Conservation (phyloP, 2,113 vertebrate genomes). For the Ailuropoda melanoleuca region DNA sequence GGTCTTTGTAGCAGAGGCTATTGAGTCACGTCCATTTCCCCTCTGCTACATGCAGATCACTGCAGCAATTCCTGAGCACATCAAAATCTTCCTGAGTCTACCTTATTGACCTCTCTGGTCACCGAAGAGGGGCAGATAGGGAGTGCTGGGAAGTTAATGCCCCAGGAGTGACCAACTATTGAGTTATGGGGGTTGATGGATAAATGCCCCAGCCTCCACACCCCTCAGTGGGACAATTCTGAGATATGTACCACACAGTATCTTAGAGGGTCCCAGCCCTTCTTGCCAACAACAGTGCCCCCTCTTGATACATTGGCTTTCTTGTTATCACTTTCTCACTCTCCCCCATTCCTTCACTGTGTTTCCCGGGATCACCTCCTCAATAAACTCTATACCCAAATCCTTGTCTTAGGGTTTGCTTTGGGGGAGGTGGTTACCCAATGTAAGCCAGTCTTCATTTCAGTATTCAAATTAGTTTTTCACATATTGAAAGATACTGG, state of each 20-base stretch:
- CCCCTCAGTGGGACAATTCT: neutral
- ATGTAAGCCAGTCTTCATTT: neutral
- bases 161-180: neutral
- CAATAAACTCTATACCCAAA: neutral
- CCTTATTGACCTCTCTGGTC: neutral
- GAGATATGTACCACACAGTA: neutral
- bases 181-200: neutral
- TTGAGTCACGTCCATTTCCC: neutral
- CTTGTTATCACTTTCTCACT: neutral
- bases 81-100: neutral
- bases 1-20: neutral
- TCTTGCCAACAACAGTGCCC: neutral
- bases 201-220: neutral
- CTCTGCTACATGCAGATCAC: neutral
- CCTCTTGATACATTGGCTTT: neutral
- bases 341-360: neutral
- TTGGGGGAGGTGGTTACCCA: neutral
- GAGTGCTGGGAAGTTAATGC: neutral
- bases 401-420: neutral
- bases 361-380: neutral
- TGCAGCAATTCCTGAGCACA: neutral
- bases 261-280: neutral
- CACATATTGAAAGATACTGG: neutral
- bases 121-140: neutral
- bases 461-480: conserved; percentile 14